Evolutionary conservation across 2,797 vertebrate genomes (phyloP).

Genomic region (Salarias fasciatus): DNA sequence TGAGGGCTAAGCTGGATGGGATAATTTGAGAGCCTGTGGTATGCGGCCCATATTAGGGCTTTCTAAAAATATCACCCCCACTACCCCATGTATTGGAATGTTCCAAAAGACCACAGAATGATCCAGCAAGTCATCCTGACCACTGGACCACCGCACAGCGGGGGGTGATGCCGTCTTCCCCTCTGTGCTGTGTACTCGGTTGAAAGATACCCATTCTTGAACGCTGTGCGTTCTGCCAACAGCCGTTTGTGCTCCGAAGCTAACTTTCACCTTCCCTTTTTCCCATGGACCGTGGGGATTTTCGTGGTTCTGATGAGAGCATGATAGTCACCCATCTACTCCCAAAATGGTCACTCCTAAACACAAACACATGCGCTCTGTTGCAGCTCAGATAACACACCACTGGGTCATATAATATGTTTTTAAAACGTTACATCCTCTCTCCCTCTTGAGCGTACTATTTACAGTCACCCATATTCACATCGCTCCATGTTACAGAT

Average conservation of each 20-base stretch:
- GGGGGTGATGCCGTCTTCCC: slow-evolving; percentile 71
- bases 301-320: slow-evolving; percentile 55
- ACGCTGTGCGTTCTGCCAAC: slow-evolving; percentile 44
- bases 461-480: slow-evolving; percentile 34
- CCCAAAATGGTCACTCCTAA: slow-evolving; percentile 41
- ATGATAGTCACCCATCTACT: slow-evolving; percentile 53
- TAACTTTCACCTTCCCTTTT: slow-evolving; percentile 65
- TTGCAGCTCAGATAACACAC: slow-evolving; percentile 40
- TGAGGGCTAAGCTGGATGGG: slow-evolving; percentile 88
- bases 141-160: slow-evolving; percentile 71
- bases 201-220: slow-evolving; percentile 54
- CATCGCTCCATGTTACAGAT: slow-evolving; percentile 25
- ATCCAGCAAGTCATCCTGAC: slow-evolving; percentile 80
- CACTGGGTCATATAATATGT: slow-evolving; percentile 32
- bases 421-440: neutral
- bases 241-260: slow-evolving; percentile 35
- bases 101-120: slow-evolving; percentile 85
- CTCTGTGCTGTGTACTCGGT: slow-evolving; percentile 45
- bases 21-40: slow-evolving; percentile 93
- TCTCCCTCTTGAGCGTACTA: slow-evolving; percentile 21
- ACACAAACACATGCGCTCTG: slow-evolving; percentile 57
- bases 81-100: slow-evolving; percentile 86
- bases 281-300: slow-evolving; percentile 42
- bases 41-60: slow-evolving; percentile 89
- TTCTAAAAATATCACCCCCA: slow-evolving; percentile 89